Base-by-base conservation (phyloP, 2,888 invertebrate genomes). In the Ophion ellenae region DNA sequence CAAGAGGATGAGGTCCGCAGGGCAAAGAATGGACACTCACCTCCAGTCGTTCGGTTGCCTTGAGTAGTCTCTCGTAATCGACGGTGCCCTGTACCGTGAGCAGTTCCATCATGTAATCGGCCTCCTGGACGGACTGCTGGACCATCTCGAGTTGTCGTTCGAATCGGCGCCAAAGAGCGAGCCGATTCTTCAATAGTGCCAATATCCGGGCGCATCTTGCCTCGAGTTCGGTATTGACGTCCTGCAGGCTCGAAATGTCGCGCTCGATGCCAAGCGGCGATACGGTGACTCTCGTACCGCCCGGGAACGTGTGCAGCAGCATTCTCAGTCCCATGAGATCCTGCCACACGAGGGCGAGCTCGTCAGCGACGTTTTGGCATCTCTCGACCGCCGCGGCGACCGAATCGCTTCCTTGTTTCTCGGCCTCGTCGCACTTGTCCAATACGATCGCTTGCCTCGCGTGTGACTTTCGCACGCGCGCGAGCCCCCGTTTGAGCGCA, bases 71-170 rank as follows among this genome's bases (percentile, higher is more conserved):
- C 87, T 97, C 97, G 91, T 97, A 98, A 93, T 98, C 97, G 20
- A 98, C 97, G 86, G 97, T 97, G 1, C 97, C 97, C 92, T 98
- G 97, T 0, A 98, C 97, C 0, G 97, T 97, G 17, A 98, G 95
- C 83, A 98, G 94, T 88, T 98, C 97, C 95, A 97, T 97, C 97
- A 98, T 97, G 90, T 97, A 98, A 93, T 98, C 97, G 0, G 97
- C 97, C 90, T 98, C 97, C 81, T 97, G 96, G 0, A 97, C 97
- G 0, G 97, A 97, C 75, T 97, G 96, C 87, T 97, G 97, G 14
- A 98, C 97, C 92, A 96, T 91, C 90, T 98, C 97, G 88, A 98
- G 93, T 90, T 97, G 97, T 2, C 96, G 95, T 91, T 97, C 97
- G 92, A 97, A 97, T 36, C 97, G 95, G 81, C 96, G 95, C 98